Evolutionary conservation across 2,113 vertebrate genomes (phyloP).

Genomic region (Shinisaurus crocodilurus): DNA sequence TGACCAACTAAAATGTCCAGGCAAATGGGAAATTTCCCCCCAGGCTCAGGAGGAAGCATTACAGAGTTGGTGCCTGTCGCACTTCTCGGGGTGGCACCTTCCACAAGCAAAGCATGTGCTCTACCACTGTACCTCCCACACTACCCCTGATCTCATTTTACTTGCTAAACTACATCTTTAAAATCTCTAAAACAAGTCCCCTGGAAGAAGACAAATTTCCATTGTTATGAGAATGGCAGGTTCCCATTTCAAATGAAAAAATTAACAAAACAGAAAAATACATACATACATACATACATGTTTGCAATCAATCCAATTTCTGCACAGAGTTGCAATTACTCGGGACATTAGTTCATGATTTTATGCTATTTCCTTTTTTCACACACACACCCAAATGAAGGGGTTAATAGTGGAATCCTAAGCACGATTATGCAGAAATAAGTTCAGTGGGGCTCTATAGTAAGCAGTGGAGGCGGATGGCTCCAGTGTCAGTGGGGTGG

Average conservation of each 20-base stretch:
- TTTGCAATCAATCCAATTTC: background rate
- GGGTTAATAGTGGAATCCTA: background rate
- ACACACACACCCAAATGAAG: background rate
- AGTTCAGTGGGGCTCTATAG: background rate
- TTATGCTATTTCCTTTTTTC: background rate
- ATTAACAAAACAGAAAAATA: background rate
- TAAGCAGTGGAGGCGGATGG: too few species aligned
- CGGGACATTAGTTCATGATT: background rate
- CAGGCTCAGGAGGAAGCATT: too few species aligned
- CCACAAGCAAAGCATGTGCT: background rate
- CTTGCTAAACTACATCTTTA: background rate
- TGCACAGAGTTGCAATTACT: background rate
- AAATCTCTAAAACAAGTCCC: background rate
- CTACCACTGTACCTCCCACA: background rate
- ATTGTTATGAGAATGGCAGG: background rate
- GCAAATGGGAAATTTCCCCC: too few species aligned
- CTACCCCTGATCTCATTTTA: background rate
- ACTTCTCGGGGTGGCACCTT: background rate
- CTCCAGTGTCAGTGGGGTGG: too few species aligned
- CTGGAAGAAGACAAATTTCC: background rate
- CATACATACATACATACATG: background rate
- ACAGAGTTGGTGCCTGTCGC: too few species aligned
- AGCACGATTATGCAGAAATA: background rate
- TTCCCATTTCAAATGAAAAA: background rate
- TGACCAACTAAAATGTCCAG: too few species aligned